A percentile compares a stretch with the other conserved stretches of the same genome.
Conservation (phyloP, 1,140 invertebrate genomes). For the Drosophila santomea region DNA sequence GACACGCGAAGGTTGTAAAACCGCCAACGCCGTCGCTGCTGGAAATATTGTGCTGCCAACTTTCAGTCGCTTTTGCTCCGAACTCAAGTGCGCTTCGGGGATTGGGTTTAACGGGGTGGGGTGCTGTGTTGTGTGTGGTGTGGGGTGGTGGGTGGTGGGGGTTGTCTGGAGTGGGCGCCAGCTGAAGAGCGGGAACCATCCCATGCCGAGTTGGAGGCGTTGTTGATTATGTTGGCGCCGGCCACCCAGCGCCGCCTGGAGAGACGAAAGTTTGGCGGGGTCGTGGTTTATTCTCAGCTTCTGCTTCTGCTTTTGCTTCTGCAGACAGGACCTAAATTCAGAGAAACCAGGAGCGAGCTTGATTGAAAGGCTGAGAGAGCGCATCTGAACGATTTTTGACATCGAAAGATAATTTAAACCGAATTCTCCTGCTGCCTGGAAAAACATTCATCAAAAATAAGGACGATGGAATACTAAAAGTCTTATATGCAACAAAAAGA, state of each 20-base stretch:
- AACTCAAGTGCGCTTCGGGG: slow-evolving; percentile 79
- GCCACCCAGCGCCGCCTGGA: slow-evolving; percentile 63
- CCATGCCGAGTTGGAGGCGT: slow-evolving; percentile 43
- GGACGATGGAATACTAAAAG: too few relatives aligned
- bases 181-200: slow-evolving; percentile 3
- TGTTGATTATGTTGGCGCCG: slow-evolving; percentile 75
- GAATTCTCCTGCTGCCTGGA: background rate
- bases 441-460: background rate
- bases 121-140: background rate
- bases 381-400: slow-evolving; percentile 1
- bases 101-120: slow-evolving; percentile 21
- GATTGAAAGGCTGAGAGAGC: slow-evolving; percentile 4
- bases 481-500: too few relatives aligned
- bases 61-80: slow-evolving; percentile 67
- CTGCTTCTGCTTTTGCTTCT: slow-evolving; percentile 22
- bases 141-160: background rate
- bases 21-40: slow-evolving; percentile 66
- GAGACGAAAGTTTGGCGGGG: slow-evolving; percentile 38
- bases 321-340: slow-evolving; percentile 23
- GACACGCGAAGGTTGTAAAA: slow-evolving; percentile 77
- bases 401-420: background rate
- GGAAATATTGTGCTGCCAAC: slow-evolving; percentile 75
- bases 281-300: slow-evolving; percentile 21
- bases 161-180: background rate
- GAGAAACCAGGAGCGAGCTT: background rate